Conservation (phyloP, 1,140 invertebrate genomes). For the Eciton burchellii region DNA sequence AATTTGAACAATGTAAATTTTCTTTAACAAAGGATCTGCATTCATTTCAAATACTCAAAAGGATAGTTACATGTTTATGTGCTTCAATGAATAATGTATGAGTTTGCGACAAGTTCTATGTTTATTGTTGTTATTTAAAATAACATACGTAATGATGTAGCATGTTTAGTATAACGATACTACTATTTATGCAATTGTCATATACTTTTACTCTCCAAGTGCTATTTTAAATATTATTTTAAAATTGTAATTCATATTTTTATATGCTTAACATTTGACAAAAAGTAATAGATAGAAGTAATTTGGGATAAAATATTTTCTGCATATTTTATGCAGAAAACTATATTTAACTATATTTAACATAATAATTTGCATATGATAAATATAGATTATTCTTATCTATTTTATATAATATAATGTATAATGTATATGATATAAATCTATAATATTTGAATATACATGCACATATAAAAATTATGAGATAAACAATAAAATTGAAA, state of each 20-base stretch:
- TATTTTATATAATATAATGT: background rate
- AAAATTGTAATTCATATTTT: conserved; percentile 4
- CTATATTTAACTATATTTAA: too few relatives aligned
- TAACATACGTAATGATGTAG: background rate
- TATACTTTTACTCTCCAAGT: background rate
- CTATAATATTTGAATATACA: background rate
- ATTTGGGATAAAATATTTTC: background rate
- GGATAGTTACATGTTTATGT: background rate
- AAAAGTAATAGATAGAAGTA: background rate
- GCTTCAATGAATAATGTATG: background rate
- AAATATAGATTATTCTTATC: background rate
- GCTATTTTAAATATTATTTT: background rate
- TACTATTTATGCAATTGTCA: background rate
- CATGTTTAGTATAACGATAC: background rate
- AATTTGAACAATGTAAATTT: background rate
- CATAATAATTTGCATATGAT: background rate
- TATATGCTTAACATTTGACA: background rate
- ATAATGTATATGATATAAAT: too few relatives aligned
- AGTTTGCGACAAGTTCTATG: background rate
- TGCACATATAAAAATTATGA: background rate
- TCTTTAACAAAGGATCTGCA: background rate
- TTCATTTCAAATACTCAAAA: background rate
- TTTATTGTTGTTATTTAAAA: background rate
- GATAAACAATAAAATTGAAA: background rate
- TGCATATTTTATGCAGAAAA: too few relatives aligned